These are phyloP conservation scores for Heliconius hermathena DNA, from an alignment of 1,140 invertebrate genomes.

Conservation along the genomic window DNA sequence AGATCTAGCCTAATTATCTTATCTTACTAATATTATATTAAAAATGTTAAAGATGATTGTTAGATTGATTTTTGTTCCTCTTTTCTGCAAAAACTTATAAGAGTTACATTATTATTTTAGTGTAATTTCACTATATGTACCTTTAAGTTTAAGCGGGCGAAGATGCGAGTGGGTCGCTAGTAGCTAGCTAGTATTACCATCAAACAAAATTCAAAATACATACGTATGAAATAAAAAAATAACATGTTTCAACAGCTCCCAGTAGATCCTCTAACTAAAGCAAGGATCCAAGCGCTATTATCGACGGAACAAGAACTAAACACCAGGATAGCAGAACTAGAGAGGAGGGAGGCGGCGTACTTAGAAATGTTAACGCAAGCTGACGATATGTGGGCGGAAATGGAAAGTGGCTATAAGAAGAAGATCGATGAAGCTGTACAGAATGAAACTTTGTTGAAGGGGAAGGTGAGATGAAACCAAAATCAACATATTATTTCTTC, in stretches of 20 bases:
- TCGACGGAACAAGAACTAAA: conserved; percentile 64
- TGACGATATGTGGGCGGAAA: conserved; percentile 87
- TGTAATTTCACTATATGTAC: too few species aligned
- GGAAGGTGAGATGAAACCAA: conserved; percentile 49
- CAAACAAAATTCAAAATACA: conserved; percentile 4
- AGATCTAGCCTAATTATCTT: too few species aligned
- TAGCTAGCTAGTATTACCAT: not conserved
- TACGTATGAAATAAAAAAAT: conserved; percentile 6
- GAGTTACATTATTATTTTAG: too few species aligned
- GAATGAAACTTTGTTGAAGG: conserved; percentile 53
- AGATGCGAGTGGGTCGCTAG: too few species aligned
- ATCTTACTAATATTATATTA: too few species aligned
- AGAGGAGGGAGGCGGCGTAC: conserved; percentile 86
- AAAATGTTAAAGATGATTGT: too few species aligned
- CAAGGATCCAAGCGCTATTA: conserved; percentile 54
- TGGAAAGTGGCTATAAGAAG: conserved; percentile 85
- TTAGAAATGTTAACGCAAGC: conserved; percentile 88
- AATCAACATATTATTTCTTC: too few species aligned
- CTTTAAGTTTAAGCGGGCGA: too few species aligned
- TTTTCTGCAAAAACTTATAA: too few species aligned
- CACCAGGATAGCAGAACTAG: conserved; percentile 83
- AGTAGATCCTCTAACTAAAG: conserved; percentile 49
- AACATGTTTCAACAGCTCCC: conserved; percentile 49
- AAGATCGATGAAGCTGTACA: conserved; percentile 79
- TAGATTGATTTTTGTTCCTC: too few species aligned